These are phyloP conservation scores for Sinonovacula constricta DNA, from an alignment of 1,140 invertebrate genomes.

Conservation along the genomic window DNA sequence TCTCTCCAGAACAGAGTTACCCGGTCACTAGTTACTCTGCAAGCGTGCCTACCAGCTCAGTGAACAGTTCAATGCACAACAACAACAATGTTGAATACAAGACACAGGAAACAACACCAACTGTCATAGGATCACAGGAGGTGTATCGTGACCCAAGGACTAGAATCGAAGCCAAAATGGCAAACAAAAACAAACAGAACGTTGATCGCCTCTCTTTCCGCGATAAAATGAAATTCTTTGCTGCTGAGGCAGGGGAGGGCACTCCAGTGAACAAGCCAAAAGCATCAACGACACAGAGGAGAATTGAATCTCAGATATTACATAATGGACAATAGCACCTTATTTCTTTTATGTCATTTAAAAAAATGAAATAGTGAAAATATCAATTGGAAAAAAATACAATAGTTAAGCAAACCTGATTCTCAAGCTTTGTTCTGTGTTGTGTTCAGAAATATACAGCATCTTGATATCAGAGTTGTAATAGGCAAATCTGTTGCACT, in stretches of 20 bases:
- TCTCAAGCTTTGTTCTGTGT: no score
- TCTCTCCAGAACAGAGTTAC: slow-evolving; percentile 22
- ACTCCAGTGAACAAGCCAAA: slow-evolving; percentile 75
- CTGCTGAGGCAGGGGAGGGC: slow-evolving; percentile 76
- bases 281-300: slow-evolving; percentile 72
- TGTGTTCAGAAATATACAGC: no score
- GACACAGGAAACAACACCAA: slow-evolving; percentile 67
- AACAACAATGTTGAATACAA: slow-evolving; percentile 57
- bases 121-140: slow-evolving; percentile 79
- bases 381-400: no score
- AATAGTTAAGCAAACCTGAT: no score
- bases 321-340: slow-evolving; percentile 72
- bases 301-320: slow-evolving; percentile 73
- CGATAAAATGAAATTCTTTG: slow-evolving; percentile 80
- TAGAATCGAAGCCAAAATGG: slow-evolving; percentile 76
- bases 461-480: no score
- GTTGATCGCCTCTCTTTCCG: slow-evolving; percentile 76
- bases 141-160: slow-evolving; percentile 79
- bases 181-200: slow-evolving; percentile 58
- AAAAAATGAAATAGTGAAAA: not conserved
- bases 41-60: slow-evolving; percentile 28
- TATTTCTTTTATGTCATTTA: slow-evolving; percentile 2
- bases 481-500: no score
- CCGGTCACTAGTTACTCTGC: slow-evolving; percentile 41
- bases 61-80: slow-evolving; percentile 36